A percentile compares a stretch with the other conserved stretches of the same genome.
These are phyloP conservation scores for Dendropsophus ebraccatus DNA, from an alignment of 2,113 vertebrate genomes.

Conservation along the genomic window DNA sequence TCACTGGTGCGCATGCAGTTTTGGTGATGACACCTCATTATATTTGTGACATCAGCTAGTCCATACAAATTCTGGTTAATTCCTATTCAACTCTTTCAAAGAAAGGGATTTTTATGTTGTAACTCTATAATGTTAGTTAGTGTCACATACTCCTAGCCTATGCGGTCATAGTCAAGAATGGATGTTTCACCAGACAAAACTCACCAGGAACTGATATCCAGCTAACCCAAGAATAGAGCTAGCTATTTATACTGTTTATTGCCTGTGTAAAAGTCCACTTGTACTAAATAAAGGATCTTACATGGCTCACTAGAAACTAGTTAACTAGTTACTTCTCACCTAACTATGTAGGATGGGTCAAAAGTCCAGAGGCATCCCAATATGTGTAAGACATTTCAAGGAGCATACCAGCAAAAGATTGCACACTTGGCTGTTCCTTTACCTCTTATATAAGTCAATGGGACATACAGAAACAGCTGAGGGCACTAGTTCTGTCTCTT, in stretches of 20 bases:
- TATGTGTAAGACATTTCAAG: no score
- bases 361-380: neutral
- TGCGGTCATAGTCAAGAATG: neutral
- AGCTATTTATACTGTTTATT: constrained; percentile 14
- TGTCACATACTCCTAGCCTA: neutral
- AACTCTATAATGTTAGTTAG: no score
- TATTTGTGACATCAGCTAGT: no score
- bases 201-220: no score
- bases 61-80: no score
- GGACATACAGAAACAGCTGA: no score
- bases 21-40: no score
- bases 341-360: neutral
- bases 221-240: neutral
- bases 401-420: neutral
- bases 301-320: neutral
- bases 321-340: neutral
- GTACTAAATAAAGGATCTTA: neutral
- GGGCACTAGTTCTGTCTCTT: no score
- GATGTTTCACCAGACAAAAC: neutral
- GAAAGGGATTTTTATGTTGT: no score
- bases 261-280: neutral
- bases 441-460: neutral
- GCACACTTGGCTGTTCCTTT: neutral
- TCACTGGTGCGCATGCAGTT: no score
- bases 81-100: no score